phyloP scores from a whole-genome alignment of 2,888 invertebrate species.

The Spodoptera picta region DNA sequence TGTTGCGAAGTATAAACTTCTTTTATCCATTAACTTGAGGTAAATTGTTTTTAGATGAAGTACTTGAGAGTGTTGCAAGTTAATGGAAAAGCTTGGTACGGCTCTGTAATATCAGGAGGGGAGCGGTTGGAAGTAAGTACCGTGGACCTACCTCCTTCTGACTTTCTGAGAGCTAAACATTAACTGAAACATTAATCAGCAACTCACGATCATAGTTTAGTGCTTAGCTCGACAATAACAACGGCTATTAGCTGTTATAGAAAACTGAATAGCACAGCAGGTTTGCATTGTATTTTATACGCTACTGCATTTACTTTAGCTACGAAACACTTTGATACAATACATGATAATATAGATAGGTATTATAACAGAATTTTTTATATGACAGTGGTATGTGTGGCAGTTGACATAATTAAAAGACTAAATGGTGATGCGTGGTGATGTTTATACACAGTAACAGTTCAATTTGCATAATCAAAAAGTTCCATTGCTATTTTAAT shows the following conservation, averaged over 20 bases:
- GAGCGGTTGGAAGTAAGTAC: slow-evolving; percentile 37
- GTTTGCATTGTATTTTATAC: slow-evolving; percentile 20
- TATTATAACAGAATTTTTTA: too few species aligned
- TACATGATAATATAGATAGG: too few species aligned
- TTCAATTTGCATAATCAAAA: too few species aligned
- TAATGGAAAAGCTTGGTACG: slow-evolving; percentile 73
- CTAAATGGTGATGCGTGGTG: too few species aligned
- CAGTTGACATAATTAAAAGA: too few species aligned
- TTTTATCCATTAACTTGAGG: slow-evolving; percentile 56
- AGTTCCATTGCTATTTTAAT: too few species aligned
- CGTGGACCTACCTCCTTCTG: slow-evolving; percentile 43
- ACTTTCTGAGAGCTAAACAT: slow-evolving; percentile 52
- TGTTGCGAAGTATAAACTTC: slow-evolving; percentile 45
- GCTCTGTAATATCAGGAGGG: slow-evolving; percentile 51
- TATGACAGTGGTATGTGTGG: too few species aligned
- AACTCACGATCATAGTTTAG: slow-evolving; percentile 41
- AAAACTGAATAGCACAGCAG: slow-evolving; percentile 11
- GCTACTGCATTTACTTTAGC: slow-evolving; percentile 1
- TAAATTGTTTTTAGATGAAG: slow-evolving; percentile 59
- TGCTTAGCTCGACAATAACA: slow-evolving; percentile 32
- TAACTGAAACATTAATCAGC: slow-evolving; percentile 50
- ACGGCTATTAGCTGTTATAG: slow-evolving; percentile 20
- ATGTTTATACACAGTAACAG: too few species aligned
- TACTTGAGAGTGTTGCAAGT: slow-evolving; percentile 61
- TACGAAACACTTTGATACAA: too few species aligned